phyloP scores from a whole-genome alignment of 1,140 invertebrate genomes.

The Temnothorax nylanderi region DNA sequence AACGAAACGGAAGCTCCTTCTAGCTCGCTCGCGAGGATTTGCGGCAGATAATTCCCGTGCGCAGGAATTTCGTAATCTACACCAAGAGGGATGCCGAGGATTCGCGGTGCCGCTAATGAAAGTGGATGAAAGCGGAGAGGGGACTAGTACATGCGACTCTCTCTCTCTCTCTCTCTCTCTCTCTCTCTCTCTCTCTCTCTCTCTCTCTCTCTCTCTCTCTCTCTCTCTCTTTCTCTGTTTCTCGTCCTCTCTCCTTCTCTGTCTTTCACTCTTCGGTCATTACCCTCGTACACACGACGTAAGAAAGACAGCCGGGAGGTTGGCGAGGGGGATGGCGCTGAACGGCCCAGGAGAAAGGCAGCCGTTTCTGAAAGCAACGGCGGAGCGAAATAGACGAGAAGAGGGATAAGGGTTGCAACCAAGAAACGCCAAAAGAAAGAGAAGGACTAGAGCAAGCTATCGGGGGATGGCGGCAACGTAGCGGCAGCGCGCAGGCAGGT shows the following conservation, averaged over 20 bases:
- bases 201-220: background rate
- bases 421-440: constrained; percentile 22
- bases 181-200: background rate
- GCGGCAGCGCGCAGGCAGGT: background rate
- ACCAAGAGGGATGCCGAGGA: constrained; percentile 42
- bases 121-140: constrained; percentile 65
- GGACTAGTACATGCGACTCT: constrained; percentile 24
- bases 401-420: constrained; percentile 45
- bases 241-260: background rate
- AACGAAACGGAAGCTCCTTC: constrained; percentile 12
- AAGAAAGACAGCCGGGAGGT: constrained; percentile 8
- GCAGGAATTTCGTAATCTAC: constrained; percentile 71
- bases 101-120: constrained; percentile 68
- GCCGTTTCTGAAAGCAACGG: constrained; percentile 51
- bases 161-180: background rate
- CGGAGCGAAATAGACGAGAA: constrained; percentile 36
- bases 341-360: constrained; percentile 22
- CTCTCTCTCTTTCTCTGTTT: background rate
- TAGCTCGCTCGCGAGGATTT: constrained; percentile 9
- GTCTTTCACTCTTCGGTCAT: background rate
- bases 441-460: background rate
- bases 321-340: background rate
- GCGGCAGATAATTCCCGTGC: constrained; percentile 38
- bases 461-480: background rate
- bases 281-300: constrained; percentile 13